Base-by-base conservation (phyloP, 2,113 vertebrate species). In the Formicarius rufipectus region DNA sequence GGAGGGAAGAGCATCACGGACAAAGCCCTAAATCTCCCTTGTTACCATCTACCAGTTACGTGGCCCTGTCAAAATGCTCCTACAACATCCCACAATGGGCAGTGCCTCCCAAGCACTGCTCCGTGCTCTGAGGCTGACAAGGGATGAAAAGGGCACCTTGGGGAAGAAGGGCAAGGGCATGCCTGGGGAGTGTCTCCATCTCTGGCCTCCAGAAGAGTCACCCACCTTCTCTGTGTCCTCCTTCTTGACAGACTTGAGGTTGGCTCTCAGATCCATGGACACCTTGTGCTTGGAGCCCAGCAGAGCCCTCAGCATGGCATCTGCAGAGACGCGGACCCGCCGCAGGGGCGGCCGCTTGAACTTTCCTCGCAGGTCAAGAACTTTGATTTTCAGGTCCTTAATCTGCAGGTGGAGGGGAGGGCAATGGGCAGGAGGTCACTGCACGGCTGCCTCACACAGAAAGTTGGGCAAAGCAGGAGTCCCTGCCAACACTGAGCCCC, bases 251-350 rank as follows among this genome's bases (percentile, higher is more conserved):
- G 99, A 99, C 93, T 99, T 99, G 63, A 99, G 98, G 96, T 99
- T 99, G 95, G 99, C 99, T 75, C 99, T 93, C 31, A 99, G 98
- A 59, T 99, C 99, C 99, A 99, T 99, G 83, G 99, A 99, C 35
- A 99, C 99, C 92, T 99, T 99, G 97, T 99, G 99, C 95, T 99
- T 99, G 86, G 99, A 99, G 84, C 99, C 99, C 97, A 99, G 98
- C 91, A 99, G 97, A 13, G 99, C 99, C 78, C 99, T 98, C 49
- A 99, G 98, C 98, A 99, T 99, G 95, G 99, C 99, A 1, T 99
- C 99, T 0, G 99, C 99, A 0, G 99, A 99, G 71, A 99, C 99
- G 0, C 99, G 98, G 9, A 99, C 99, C 1, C 99, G 97, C 3
- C 99, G 97, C 60, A 99, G 97, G 0, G 97, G 98, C 2, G 99